Evolutionary conservation across 2,113 vertebrate genomes (phyloP).

Genomic region (Sceloporus undulatus): DNA sequence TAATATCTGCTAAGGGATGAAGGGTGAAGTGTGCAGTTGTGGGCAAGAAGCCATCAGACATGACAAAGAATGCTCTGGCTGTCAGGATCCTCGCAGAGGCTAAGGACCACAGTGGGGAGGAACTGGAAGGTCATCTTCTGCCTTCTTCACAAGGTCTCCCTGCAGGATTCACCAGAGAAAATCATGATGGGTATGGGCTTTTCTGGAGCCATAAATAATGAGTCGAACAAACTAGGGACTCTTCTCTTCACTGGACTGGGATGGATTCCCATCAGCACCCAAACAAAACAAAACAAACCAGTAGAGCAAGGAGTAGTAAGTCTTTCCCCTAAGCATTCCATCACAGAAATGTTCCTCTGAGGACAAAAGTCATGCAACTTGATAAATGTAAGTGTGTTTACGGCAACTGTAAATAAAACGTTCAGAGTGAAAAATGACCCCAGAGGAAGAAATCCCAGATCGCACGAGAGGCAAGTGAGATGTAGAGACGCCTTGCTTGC

Average conservation of each 20-base stretch:
- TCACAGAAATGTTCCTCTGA: background rate
- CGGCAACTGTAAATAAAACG: background rate
- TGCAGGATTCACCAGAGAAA: background rate
- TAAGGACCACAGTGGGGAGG: background rate
- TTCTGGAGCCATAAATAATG: background rate
- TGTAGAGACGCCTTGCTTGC: background rate
- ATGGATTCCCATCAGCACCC: constrained; percentile 40
- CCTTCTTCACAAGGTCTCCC: background rate
- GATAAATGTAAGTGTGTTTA: constrained; percentile 7
- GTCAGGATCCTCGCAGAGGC: background rate
- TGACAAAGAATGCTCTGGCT: background rate
- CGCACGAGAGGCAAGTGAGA: background rate
- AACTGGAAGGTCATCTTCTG: no score
- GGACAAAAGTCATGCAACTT: background rate
- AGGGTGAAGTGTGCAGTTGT: background rate
- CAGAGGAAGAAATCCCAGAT: background rate
- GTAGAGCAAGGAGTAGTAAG: background rate
- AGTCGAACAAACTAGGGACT: background rate
- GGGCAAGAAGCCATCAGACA: background rate
- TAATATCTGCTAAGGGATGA: background rate
- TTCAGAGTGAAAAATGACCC: constrained; percentile 9
- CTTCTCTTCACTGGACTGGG: rapidly evolving
- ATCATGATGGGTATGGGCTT: background rate
- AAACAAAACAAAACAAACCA: constrained; percentile 25
- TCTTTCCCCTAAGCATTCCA: background rate